Conservation (phyloP, 1,140 invertebrate genomes). For the Brachionus plicatilis region DNA sequence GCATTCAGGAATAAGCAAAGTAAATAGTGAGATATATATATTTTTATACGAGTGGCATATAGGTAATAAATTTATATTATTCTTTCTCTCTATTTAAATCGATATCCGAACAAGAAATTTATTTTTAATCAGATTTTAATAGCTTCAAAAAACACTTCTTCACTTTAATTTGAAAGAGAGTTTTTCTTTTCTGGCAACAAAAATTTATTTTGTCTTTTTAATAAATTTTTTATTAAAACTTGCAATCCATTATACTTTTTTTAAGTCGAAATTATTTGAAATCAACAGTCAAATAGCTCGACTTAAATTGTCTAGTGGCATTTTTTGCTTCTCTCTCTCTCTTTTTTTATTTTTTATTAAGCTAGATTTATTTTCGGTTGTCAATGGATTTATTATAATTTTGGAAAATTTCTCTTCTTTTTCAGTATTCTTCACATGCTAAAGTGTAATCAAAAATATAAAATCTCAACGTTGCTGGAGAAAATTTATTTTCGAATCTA, state of each 20-base stretch:
- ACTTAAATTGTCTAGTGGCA: slow-evolving; percentile 33
- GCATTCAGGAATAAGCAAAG: background rate
- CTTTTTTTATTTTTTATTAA: background rate
- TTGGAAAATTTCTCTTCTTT: background rate
- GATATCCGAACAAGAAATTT: slow-evolving; percentile 23
- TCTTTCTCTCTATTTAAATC: background rate
- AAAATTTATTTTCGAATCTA: background rate
- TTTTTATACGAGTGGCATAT: background rate
- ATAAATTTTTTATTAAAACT: background rate
- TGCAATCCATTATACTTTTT: background rate
- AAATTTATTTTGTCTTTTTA: slow-evolving; percentile 32
- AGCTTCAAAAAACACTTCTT: slow-evolving; percentile 27
- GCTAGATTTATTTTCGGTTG: slow-evolving; percentile 26
- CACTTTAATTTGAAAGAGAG: background rate
- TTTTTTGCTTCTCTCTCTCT: slow-evolving; percentile 18
- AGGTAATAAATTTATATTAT: slow-evolving; percentile 19
- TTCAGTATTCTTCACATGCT: slow-evolving; percentile 35
- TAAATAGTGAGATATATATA: background rate
- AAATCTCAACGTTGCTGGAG: background rate
- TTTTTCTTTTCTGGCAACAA: background rate
- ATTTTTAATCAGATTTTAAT: slow-evolving; percentile 29
- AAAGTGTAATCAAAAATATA: slow-evolving; percentile 33
- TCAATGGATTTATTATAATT: slow-evolving; percentile 39
- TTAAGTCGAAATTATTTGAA: background rate
- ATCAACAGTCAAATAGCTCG: background rate